These are phyloP conservation scores for Cherax destructor DNA, from an alignment of 1,140 invertebrate species.

Conservation along the genomic window DNA sequence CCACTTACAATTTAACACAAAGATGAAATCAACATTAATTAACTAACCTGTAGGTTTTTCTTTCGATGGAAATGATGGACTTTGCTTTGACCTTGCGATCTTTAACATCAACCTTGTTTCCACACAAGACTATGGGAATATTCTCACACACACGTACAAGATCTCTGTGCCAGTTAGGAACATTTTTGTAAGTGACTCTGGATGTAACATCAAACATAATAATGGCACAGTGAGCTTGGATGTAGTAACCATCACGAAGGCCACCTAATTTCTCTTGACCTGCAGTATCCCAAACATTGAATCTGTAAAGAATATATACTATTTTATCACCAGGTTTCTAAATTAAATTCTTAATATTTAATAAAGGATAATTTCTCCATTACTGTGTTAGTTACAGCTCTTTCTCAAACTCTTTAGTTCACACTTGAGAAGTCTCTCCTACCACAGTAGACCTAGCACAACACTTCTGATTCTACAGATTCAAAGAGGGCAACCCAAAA, in stretches of 20 bases:
- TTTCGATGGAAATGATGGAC: constrained; percentile 98
- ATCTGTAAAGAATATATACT: constrained; percentile 77
- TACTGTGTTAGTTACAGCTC: too few relatives aligned
- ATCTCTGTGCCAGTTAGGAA: constrained; percentile 99
- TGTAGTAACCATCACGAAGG: constrained; percentile 99
- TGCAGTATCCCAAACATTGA: constrained; percentile 99
- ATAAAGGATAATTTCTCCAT: too few relatives aligned
- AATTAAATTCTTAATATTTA: too few relatives aligned
- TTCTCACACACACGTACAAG: constrained; percentile 98
- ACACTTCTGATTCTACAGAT: too few relatives aligned
- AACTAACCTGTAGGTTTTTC: constrained; percentile 97
- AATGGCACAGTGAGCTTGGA: constrained; percentile 99
- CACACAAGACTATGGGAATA: constrained; percentile 98
- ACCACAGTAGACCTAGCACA: too few relatives aligned
- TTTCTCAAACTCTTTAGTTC: too few relatives aligned
- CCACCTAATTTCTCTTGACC: constrained; percentile 99
- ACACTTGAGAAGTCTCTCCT: too few relatives aligned
- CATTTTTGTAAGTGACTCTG: constrained; percentile 99
- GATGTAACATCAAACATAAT: constrained; percentile 99
- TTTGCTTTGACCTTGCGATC: constrained; percentile 99
- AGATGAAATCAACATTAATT: too few relatives aligned
- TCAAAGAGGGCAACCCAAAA: too few relatives aligned
- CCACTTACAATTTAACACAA: too few relatives aligned
- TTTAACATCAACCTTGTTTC: constrained; percentile 98
- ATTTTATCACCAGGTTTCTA: too few relatives aligned